These are phyloP conservation scores for Nerophis lumbriciformis DNA, from an alignment of 2,113 vertebrate genomes.

Conservation along the genomic window DNA sequence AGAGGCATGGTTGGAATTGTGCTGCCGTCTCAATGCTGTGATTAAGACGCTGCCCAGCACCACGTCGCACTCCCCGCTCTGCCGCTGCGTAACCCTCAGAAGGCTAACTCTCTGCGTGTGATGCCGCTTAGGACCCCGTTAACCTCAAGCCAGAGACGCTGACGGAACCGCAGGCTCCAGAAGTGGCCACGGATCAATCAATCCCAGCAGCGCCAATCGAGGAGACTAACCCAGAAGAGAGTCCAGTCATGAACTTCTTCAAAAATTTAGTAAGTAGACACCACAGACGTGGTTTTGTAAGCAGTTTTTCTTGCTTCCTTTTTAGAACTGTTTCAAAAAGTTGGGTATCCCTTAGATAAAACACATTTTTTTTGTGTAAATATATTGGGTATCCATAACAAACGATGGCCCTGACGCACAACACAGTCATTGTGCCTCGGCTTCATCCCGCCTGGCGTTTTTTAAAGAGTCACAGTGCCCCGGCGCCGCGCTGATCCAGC, in stretches of 20 bases:
- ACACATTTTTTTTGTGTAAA: background rate
- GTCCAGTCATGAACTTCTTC: conserved; percentile 96
- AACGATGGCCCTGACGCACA: conserved; percentile 28
- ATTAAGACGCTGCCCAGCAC: conserved; percentile 65
- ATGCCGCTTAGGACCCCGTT: conserved; percentile 62
- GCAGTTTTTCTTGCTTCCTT: background rate
- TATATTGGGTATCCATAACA: background rate
- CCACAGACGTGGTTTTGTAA: background rate
- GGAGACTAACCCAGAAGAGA: conserved; percentile 57
- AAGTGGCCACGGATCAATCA: conserved; percentile 22
- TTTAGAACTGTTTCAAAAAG: conserved; percentile 1
- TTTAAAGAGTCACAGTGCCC: conserved; percentile 63
- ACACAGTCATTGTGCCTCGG: conserved; percentile 61
- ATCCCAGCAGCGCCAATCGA: conserved; percentile 48
- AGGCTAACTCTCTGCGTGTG: conserved; percentile 54
- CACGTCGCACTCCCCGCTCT: conserved; percentile 43
- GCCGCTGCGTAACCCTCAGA: conserved; percentile 51
- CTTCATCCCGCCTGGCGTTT: conserved; percentile 55
- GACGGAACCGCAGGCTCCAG: conserved; percentile 31
- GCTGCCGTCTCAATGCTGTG: conserved; percentile 70
- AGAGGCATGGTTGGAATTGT: conserved; percentile 80
- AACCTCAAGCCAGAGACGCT: conserved; percentile 47
- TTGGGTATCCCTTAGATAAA: too few species aligned
- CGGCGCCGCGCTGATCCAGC: conserved; percentile 63
- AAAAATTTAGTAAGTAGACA: conserved; percentile 84